phyloP scores from a whole-genome alignment of 1,140 invertebrate genomes.

The Metaphire vulgaris region DNA sequence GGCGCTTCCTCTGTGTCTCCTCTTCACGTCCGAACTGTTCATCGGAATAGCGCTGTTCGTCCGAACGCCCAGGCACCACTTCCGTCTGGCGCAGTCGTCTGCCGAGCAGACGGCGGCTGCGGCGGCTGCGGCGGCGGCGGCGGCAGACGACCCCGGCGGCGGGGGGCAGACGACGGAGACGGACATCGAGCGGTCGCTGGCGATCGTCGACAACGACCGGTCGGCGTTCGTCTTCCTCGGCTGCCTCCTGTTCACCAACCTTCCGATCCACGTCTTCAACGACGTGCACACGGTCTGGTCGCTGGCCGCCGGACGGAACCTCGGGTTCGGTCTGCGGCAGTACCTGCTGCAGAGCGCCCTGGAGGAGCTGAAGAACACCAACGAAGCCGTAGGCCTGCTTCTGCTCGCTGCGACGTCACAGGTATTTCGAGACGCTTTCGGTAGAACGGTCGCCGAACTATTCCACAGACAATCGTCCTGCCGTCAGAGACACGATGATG shows the following conservation, averaged over 20 bases:
- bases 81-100: background rate
- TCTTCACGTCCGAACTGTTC: background rate
- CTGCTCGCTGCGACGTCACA: background rate
- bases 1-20: background rate
- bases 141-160: background rate
- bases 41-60: background rate
- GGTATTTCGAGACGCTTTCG: background rate
- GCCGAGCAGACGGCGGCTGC: no score
- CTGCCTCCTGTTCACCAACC: background rate
- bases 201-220: background rate
- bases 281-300: background rate
- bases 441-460: background rate
- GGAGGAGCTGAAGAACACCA: background rate
- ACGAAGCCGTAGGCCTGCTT: background rate
- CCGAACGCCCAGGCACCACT: background rate
- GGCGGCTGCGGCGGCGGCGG: no score
- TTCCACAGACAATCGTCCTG: background rate
- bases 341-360: background rate
- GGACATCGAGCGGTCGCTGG: background rate
- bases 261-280: background rate
- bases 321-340: background rate
- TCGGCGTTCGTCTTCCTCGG: background rate
- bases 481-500: background rate
- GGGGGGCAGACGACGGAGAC: background rate
- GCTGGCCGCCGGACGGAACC: background rate